These are phyloP conservation scores for Euura saliciscinereae DNA, from an alignment of 1,140 invertebrate species.

Conservation along the genomic window DNA sequence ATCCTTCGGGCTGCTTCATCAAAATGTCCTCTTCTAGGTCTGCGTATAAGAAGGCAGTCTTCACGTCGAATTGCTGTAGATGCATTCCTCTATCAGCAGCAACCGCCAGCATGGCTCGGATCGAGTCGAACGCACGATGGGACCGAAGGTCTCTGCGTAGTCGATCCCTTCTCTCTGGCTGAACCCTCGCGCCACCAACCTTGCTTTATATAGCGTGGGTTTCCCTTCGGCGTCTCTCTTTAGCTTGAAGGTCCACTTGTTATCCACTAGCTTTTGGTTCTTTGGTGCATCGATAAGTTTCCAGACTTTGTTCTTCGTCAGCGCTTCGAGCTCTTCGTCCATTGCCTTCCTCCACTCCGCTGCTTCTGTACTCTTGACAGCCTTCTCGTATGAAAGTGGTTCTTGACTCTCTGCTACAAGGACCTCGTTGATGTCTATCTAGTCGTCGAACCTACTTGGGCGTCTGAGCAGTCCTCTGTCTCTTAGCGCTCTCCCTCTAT, in stretches of 20 bases:
- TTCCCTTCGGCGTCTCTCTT: conserved; percentile 34
- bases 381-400: conserved; percentile 14
- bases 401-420: conserved; percentile 14
- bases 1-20: conserved; percentile 49
- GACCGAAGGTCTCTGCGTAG: conserved; percentile 46
- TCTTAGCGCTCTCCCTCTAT: background rate
- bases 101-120: conserved; percentile 48
- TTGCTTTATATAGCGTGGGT: conserved; percentile 40
- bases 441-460: background rate
- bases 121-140: conserved; percentile 38
- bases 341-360: conserved; percentile 20
- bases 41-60: conserved; percentile 56
- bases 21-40: conserved; percentile 50
- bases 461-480: background rate
- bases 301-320: conserved; percentile 17
- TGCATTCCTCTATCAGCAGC: conserved; percentile 30
- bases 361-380: conserved; percentile 6
- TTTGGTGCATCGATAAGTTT: conserved; percentile 9
- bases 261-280: conserved; percentile 24
- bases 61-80: conserved; percentile 44
- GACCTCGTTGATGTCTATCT: background rate
- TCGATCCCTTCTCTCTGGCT: conserved; percentile 45
- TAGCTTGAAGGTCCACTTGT: conserved; percentile 47
- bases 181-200: conserved; percentile 48
- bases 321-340: conserved; percentile 21